Evolutionary conservation across 2,888 invertebrate genomes (phyloP).

Genomic region (Erebia ligea): DNA sequence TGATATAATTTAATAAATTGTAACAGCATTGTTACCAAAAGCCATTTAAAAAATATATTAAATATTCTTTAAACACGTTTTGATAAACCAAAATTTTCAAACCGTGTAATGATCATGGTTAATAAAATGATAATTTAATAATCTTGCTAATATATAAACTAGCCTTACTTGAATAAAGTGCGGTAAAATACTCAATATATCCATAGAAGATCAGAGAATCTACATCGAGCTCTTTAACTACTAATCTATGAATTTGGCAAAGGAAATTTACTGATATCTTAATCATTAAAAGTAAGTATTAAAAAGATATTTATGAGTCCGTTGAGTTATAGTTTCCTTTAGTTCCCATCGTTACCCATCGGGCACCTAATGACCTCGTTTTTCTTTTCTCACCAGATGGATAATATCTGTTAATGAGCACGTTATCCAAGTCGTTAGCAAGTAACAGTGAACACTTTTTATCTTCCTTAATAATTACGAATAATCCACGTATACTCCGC

Average conservation of each 20-base stretch:
- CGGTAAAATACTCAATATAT: too few relatives aligned
- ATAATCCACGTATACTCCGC: too few relatives aligned
- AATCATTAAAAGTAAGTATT: background rate
- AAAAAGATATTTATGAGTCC: background rate
- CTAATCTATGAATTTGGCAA: too few relatives aligned
- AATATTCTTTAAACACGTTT: background rate
- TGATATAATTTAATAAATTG: background rate
- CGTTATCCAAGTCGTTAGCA: conserved; percentile 27
- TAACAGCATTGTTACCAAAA: background rate
- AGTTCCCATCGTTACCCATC: conserved; percentile 7
- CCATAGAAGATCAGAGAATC: too few relatives aligned
- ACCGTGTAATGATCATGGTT: too few relatives aligned
- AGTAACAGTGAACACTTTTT: background rate
- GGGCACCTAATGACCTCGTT: conserved; percentile 3
- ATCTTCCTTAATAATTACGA: conserved; percentile 3
- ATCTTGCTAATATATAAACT: too few relatives aligned
- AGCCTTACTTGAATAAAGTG: too few relatives aligned
- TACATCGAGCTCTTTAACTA: too few relatives aligned
- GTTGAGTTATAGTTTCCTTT: background rate
- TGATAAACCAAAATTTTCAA: too few relatives aligned
- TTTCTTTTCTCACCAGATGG: conserved; percentile 16
- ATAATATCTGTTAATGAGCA: conserved; percentile 35
- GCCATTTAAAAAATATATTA: background rate
- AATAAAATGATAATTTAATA: too few relatives aligned
- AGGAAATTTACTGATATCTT: too few relatives aligned